Evolutionary conservation across 2,888 invertebrate genomes (phyloP).

Genomic region (Drosophila kanekoi): DNA sequence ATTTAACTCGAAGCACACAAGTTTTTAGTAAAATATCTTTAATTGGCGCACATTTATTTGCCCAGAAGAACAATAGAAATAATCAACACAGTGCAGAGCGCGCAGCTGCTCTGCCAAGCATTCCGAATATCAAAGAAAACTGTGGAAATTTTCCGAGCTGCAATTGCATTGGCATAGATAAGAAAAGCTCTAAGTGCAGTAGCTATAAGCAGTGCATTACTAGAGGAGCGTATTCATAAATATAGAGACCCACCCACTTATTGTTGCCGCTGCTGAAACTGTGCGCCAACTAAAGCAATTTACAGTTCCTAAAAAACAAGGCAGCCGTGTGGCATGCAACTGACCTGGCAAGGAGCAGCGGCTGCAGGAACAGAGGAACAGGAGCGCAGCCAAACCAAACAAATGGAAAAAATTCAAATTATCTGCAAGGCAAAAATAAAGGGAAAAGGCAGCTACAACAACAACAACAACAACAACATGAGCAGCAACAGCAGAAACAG

Average conservation of each 20-base stretch:
- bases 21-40: slow-evolving; percentile 6
- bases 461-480: slow-evolving; percentile 13
- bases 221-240: slow-evolving; percentile 57
- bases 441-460: slow-evolving; percentile 25
- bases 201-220: slow-evolving; percentile 46
- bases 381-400: slow-evolving; percentile 65
- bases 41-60: slow-evolving; percentile 13
- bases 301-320: slow-evolving; percentile 73
- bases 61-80: slow-evolving; percentile 24
- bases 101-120: slow-evolving; percentile 12
- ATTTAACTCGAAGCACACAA: background rate
- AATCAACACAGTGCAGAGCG: slow-evolving; percentile 24
- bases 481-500: slow-evolving; percentile 14
- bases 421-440: slow-evolving; percentile 63
- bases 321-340: slow-evolving; percentile 66
- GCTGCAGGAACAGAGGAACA: no score
- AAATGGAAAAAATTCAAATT: slow-evolving; percentile 78
- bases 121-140: slow-evolving; percentile 30
- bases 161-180: slow-evolving; percentile 51
- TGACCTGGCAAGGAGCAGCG: slow-evolving; percentile 60
- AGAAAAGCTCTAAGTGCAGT: slow-evolving; percentile 38
- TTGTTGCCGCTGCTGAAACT: slow-evolving; percentile 60
- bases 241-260: slow-evolving; percentile 27
- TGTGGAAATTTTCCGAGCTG: slow-evolving; percentile 25
- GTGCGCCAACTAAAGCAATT: slow-evolving; percentile 77